Base-by-base conservation (phyloP, 2,113 vertebrate species). In the Ictalurus punctatus region DNA sequence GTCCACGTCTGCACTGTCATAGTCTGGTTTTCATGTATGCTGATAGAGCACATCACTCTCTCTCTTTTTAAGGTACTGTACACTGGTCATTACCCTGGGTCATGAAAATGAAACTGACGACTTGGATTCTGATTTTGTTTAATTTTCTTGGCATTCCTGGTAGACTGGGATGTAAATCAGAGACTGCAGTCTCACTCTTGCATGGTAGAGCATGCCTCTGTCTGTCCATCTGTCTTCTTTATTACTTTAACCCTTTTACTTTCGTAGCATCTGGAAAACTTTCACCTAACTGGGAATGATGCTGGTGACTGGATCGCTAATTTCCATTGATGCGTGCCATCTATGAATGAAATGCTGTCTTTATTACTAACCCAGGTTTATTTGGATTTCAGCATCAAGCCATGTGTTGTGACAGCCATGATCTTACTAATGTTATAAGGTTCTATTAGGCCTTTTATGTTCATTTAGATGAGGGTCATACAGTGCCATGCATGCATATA, bases 251-350 rank as follows among this genome's bases (percentile, higher is more conserved):
- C 88, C 89, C 84, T 91, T 83, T 92, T 84, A 92, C 87, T 91
- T 80, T 92, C 91, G 89, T 93, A 94, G 91, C 92, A 84, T 91
- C 87, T 91, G 93, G 92, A 90, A 91, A 71, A 21, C 80, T 81
- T 83, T 87, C 89, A 92, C 86, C 59, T 93, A 94, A 93, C 89
- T 84, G 84, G 67, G 90, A 93, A 91, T 90, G 91, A 92, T 92
- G 91, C 83, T 86, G 34, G 76, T 87, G 90, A 89, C 89, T 85
- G 86, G 84, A 93, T 87, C 61, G 83, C 88, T 74, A 90, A 90
- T 90, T 86, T 54, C 79, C 86, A 30, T 87, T 91, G 89, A 88
- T n/a, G 89, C 59, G 84, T 81, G 89, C 83, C 81, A 83, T 89
- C 44, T 90, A 89, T 84, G 78, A 69, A 83, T 44, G 74, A 89